Evolutionary conservation across 2,113 vertebrate genomes (phyloP), one percentile per base, ranked within the genome.

Genomic region (Suricata suricatta): DNA sequence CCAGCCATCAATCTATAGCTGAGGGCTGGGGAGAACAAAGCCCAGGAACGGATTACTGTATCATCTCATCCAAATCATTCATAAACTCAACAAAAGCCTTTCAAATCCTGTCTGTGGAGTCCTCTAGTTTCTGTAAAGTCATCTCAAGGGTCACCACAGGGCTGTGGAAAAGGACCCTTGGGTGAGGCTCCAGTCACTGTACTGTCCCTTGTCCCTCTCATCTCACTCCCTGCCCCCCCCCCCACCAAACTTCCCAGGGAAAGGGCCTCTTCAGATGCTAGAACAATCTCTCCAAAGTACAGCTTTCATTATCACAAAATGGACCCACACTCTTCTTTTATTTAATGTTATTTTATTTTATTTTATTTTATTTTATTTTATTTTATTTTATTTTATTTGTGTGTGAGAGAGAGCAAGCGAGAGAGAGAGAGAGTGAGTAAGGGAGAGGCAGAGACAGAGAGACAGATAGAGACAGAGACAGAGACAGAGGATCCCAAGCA

Each of bases 121-220:
- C 10, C 1, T 64, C 11, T 74, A 10, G 12, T 41, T 94, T 76
- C 35, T 64, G 19, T 41, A 14, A 69, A 57, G 64, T 72, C 35
- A 63, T 11, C 25, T 41, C 15, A 69, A 63, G 12, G 10, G 1
- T 63, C 31, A 47, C 21, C n/a, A 4, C 25, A 93, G n/a, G 1
- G 16, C 3, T 57, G 0, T 31, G 2, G 17, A 3, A 14, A 76
- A 17, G 83, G 1, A 96, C 31, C 60, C 4, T 0, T 2, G 7
- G 5, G 1, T 21, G 60, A 47, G 7, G 25, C 6, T 50, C 25
- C 4, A 31, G 0, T 52, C 35, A 90, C 19, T 9, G 0, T 16
- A 6, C 6, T 4, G 27, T 15, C 17, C 21, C 7, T 21, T 57
- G 8, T 80, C 7, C 31, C 4, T 3, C 2, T 29, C 8, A 13